Evolutionary conservation across 2,113 vertebrate genomes (phyloP), one percentile per base, ranked within the genome.

Genomic region (Micromys minutus): DNA sequence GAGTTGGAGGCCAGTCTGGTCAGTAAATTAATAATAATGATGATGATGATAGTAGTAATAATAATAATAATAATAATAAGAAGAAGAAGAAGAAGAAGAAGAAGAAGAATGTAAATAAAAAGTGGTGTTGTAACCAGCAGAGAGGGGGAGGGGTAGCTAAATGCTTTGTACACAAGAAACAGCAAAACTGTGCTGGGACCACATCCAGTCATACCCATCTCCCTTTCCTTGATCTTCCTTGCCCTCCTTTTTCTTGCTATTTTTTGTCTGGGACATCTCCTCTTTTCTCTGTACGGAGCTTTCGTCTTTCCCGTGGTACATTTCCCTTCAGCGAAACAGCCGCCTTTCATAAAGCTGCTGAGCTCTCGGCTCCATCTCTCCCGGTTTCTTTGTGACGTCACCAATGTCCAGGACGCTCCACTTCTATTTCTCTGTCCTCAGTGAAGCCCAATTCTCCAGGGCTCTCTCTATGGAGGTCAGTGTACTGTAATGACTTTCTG

Each of bases 101-200:
- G 11, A n/a, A 52, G 19, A 55, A n/a, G 4, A 57, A 55, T 50
- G 39, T 76, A 76, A 47, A 55, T 39, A 45, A 29, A 65, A 84
- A 39, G 98, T 98, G 98, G 98, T 98, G 98, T 98, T 98, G 98
- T 99, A 97, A 99, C 99, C 98, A 98, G 39, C 22, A 16, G 39
- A 42, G 9, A n/a, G 89, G 39, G 55, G 67, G 55, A 50, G 42
- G 42, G 22, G 52, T 59, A 24, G 45, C 21, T 91, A 59, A 72
- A 29, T 45, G 52, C 67, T 16, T 85, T 50, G 45, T 50, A 50
- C 22, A 72, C 10, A 83, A 91, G 29, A 71, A 57, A 72, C 57
- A 59, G 52, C 39, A 65, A 57, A 57, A 67, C 5, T 39, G 5
- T 57, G 12, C 45, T 80, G 26, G 50, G 17, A 88, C 31, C 31